Percentiles rank a stretch among this genome's conserved stretches.
These are phyloP conservation scores for Cheilosia pagana DNA, from an alignment of 2,888 invertebrate genomes.

Conservation along the genomic window DNA sequence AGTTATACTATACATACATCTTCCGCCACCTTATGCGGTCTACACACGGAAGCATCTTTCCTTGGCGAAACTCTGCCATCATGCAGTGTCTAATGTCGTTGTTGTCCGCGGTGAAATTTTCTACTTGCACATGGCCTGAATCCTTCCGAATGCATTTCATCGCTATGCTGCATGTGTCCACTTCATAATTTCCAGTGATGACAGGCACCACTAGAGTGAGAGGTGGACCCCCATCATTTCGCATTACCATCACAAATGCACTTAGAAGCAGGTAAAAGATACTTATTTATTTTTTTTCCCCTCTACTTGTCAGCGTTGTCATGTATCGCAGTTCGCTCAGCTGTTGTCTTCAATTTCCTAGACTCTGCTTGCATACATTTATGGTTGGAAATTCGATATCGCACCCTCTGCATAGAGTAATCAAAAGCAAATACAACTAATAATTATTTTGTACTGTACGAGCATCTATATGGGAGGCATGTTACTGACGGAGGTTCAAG, in stretches of 20 bases:
- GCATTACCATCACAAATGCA: slow-evolving; percentile 72
- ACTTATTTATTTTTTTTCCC: slow-evolving; percentile 20
- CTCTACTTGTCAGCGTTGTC: not conserved
- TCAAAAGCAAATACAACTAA: slow-evolving; percentile 64
- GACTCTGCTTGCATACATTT: slow-evolving; percentile 15
- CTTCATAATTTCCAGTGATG: slow-evolving; percentile 72
- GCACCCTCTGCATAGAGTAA: slow-evolving; percentile 54
- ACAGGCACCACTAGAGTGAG: slow-evolving; percentile 64
- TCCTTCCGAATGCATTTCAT: slow-evolving; percentile 73
- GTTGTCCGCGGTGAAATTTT: slow-evolving; percentile 57
- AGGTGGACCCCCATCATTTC: slow-evolving; percentile 74
- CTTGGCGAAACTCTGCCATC: slow-evolving; percentile 55
- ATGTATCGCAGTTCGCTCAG: slow-evolving; percentile 24
- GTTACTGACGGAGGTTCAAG: slow-evolving; percentile 17
- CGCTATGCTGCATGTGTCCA: slow-evolving; percentile 73
- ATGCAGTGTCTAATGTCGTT: slow-evolving; percentile 14
- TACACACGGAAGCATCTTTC: slow-evolving; percentile 72
- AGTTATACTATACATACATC: not conserved
- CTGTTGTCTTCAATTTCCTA: slow-evolving; percentile 46
- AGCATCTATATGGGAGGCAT: slow-evolving; percentile 21
- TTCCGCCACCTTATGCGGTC: slow-evolving; percentile 45
- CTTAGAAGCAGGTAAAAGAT: slow-evolving; percentile 69
- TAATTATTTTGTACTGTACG: slow-evolving; percentile 66
- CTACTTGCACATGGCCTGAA: slow-evolving; percentile 69
- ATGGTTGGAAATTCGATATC: slow-evolving; percentile 71